These are phyloP conservation scores for Philantomba maxwellii DNA, from an alignment of 2,113 vertebrate species.

Conservation along the genomic window DNA sequence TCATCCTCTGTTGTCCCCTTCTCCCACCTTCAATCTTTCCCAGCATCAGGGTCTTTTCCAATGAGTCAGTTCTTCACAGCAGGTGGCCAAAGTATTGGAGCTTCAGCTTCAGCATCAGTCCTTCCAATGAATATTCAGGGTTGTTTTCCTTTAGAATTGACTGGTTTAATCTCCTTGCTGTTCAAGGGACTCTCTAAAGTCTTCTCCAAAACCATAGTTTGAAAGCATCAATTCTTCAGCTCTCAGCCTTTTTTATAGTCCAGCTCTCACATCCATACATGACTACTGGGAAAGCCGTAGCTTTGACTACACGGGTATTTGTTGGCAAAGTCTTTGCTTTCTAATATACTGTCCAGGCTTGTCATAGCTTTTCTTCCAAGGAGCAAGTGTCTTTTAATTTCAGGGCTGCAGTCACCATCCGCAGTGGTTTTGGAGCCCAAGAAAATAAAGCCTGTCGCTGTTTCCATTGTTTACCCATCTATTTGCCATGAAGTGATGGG, in stretches of 20 bases:
- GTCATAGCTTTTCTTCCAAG: neutral
- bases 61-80: neutral
- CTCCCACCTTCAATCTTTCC: neutral
- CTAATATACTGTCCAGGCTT: neutral
- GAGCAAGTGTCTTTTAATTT: neutral
- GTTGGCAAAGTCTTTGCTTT: neutral
- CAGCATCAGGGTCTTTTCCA: neutral
- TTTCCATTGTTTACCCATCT: neutral
- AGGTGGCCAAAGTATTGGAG: neutral
- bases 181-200: neutral
- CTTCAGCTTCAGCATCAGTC: neutral
- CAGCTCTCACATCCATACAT: neutral
- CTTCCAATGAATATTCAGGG: neutral
- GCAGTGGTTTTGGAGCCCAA: neutral
- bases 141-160: neutral
- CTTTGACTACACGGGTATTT: neutral
- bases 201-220: neutral
- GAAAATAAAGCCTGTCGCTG: neutral
- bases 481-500: neutral
- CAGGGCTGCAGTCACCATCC: neutral
- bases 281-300: neutral
- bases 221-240: neutral
- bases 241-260: neutral
- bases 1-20: neutral
- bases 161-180: neutral